Evolutionary conservation across 1,140 invertebrate genomes (phyloP), one percentile per base, ranked within the genome.

Genomic region (Pemphigus obesinymphae): DNA sequence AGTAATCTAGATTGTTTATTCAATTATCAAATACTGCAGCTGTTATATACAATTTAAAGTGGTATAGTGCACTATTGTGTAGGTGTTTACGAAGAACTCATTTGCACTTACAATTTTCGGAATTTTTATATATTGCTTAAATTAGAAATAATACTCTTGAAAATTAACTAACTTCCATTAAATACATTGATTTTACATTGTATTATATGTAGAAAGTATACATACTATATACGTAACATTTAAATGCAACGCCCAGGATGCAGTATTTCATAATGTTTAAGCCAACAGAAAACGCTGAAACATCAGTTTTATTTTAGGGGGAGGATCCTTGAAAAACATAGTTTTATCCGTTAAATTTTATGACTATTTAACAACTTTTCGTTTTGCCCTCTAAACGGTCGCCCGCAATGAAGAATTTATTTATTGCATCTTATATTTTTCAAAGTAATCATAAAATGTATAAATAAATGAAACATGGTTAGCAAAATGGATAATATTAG

Each of bases 341-440:
- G 58, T n/a, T 31, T 48, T 31, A 48, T 73, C 29, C 26, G 23
- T 73, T 73, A 13, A 31, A 73, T 73, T 73, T 73, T 73, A 73
- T 31, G 70, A 73, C 43, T 45, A 73, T 73, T 73, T 50, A 73
- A 73, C 70, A 50, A 73, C 70, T 48, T 31, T 48, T 73, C 29
- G 70, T 73, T 50, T 43, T 70, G 23, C 23, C 23, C 68, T 26
- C 23, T 0, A 20, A 70, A 70, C 40, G 29, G 40, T 70, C 13
- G 17, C 23, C 68, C 40, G 40, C 68, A 45, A 70, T 0, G 70
- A 31, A 50, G 29, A 7, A 13, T 73, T 73, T 31, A 31, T 73
- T 50, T 73, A 73, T 31, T n/a, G 26, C 26, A n/a, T 29, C 70
- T 50, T 31, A 50, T 50, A 34, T 48, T 48, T 73, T 73, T 31